These are phyloP conservation scores for Taenaris catops DNA, from an alignment of 2,888 invertebrate species.

Conservation along the genomic window DNA sequence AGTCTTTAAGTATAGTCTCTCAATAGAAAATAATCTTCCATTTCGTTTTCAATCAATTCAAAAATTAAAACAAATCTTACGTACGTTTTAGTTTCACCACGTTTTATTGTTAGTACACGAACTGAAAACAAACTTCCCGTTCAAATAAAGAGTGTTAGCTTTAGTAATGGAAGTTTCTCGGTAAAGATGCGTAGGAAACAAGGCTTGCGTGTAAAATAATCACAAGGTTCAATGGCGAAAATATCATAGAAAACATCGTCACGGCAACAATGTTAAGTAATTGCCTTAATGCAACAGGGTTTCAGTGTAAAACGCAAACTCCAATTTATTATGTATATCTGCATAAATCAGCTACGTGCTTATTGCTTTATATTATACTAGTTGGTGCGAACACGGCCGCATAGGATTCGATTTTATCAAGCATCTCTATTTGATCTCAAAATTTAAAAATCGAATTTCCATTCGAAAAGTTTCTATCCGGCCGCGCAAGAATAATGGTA, in stretches of 20 bases:
- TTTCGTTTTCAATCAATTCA: slow-evolving; percentile 5
- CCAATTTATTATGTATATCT: too few species aligned
- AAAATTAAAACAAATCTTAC: not conserved
- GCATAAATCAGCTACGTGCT: too few species aligned
- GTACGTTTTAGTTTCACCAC: slow-evolving; percentile 2
- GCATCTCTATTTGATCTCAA: too few species aligned
- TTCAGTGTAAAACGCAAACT: slow-evolving; percentile 3
- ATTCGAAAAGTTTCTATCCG: too few species aligned
- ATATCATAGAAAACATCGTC: slow-evolving; percentile 6
- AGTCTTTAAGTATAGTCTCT: too few species aligned
- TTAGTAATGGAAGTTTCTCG: slow-evolving; percentile 21
- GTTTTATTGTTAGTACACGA: slow-evolving; percentile 10
- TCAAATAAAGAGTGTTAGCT: slow-evolving; percentile 19
- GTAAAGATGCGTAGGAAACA: slow-evolving; percentile 14
- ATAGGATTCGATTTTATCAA: too few species aligned
- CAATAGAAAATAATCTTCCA: not conserved
- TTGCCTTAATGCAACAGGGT: not conserved
- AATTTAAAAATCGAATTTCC: too few species aligned
- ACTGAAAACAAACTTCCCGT: slow-evolving; percentile 7
- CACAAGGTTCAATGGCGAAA: slow-evolving; percentile 14
- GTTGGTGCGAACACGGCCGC: too few species aligned
- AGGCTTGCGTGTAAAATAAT: slow-evolving; percentile 16
- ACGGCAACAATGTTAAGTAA: not conserved
- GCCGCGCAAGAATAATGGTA: too few species aligned
- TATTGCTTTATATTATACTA: too few species aligned